Evolutionary conservation across 2,113 vertebrate genomes (phyloP).

Genomic region (Murina feae): DNA sequence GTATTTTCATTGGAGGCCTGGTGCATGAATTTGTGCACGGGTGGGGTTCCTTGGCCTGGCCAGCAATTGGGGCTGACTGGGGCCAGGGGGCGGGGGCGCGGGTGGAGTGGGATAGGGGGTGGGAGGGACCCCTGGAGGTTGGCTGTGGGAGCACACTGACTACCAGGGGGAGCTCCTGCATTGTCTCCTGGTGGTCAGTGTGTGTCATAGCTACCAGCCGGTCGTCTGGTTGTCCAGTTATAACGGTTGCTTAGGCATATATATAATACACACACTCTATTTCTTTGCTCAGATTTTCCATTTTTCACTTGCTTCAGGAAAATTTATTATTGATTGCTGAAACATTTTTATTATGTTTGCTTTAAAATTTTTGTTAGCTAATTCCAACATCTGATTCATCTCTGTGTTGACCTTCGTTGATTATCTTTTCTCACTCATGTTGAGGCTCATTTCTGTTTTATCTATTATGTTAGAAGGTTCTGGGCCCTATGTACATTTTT

Average conservation of each 20-base stretch:
- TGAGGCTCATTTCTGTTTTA: background rate
- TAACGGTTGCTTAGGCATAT: no score
- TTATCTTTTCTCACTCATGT: conserved; percentile 2
- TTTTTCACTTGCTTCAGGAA: background rate
- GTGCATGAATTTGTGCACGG: no score
- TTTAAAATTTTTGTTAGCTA: background rate
- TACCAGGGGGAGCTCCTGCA: no score
- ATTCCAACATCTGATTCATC: background rate
- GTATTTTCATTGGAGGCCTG: background rate
- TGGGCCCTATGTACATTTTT: background rate
- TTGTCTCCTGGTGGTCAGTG: no score
- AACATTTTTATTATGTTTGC: background rate
- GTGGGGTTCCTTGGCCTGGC: no score
- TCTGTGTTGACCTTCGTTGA: background rate
- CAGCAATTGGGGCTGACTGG: no score
- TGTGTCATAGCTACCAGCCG: no score
- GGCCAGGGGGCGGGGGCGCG: no score
- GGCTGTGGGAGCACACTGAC: no score
- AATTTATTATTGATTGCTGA: conserved; percentile 11
- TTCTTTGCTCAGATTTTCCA: background rate
- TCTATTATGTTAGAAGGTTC: background rate
- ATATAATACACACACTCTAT: background rate
- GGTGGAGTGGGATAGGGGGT: no score
- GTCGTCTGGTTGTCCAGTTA: no score
- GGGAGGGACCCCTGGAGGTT: no score